Evolutionary conservation across 2,888 invertebrate species (phyloP).

Genomic region (Teleiodes luculella): DNA sequence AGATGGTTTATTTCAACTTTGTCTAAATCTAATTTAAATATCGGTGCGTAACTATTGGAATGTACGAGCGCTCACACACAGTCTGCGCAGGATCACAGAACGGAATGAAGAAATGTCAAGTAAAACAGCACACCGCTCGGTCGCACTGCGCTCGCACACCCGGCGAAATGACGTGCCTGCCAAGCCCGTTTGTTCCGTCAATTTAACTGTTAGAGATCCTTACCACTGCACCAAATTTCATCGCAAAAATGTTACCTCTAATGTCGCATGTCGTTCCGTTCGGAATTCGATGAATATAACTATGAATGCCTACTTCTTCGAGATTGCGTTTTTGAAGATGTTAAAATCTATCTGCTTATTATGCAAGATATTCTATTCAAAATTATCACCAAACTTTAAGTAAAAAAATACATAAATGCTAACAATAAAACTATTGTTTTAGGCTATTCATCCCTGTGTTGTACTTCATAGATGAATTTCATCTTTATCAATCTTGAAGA

Average conservation of each 20-base stretch:
- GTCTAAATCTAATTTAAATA: conserved; percentile 27
- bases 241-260: background rate
- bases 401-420: too few relatives aligned
- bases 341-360: too few relatives aligned
- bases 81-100: conserved; percentile 46
- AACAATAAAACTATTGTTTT: too few relatives aligned
- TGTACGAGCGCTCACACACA: conserved; percentile 34
- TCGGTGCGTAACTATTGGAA: conserved; percentile 8
- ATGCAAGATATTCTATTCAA: too few relatives aligned
- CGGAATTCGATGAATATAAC: too few relatives aligned
- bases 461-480: too few relatives aligned
- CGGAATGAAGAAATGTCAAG: conserved; percentile 41
- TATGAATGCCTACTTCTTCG: too few relatives aligned
- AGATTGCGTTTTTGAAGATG: too few relatives aligned
- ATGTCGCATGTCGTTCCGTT: too few relatives aligned
- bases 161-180: conserved; percentile 46
- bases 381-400: too few relatives aligned
- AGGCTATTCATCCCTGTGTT: too few relatives aligned
- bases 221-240: background rate
- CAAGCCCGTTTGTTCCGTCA: conserved; percentile 44
- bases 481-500: too few relatives aligned
- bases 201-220: conserved; percentile 60
- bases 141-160: conserved; percentile 39
- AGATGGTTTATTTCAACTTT: conserved; percentile 27
- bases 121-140: conserved; percentile 35